Conservation (phyloP, 1,140 invertebrate genomes). For the Melipona quadrifasciata region DNA sequence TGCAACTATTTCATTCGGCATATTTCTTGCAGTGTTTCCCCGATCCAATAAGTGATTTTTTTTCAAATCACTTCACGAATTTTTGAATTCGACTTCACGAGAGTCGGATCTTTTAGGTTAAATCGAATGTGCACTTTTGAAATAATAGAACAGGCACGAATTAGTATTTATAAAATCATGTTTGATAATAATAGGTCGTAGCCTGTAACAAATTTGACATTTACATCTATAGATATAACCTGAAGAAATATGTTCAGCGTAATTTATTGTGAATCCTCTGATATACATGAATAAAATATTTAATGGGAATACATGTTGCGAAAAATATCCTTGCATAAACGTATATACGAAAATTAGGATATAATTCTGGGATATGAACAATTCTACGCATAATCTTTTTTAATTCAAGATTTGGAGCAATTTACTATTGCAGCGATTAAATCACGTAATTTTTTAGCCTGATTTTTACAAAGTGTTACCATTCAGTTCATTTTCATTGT, state of each 20-base stretch:
- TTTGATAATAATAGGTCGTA: constrained; percentile 38
- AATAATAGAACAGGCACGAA: neutral
- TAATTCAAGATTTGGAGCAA: constrained; percentile 4
- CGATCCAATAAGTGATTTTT: neutral
- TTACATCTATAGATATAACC: constrained; percentile 40
- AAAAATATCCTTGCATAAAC: neutral
- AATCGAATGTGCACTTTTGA: constrained; percentile 14
- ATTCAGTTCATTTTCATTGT: neutral
- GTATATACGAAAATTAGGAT: neutral
- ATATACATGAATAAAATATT: neutral
- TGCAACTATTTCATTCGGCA: constrained; percentile 43
- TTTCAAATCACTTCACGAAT: neutral
- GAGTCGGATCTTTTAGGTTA: constrained; percentile 27
- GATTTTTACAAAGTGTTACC: neutral
- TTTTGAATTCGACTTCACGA: neutral
- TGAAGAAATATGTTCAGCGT: constrained; percentile 24
- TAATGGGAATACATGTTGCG: neutral
- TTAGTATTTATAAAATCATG: constrained; percentile 36
- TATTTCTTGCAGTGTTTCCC: constrained; percentile 37
- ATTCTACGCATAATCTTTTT: neutral
- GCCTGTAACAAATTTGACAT: constrained; percentile 45
- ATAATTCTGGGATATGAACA: constrained; percentile 6
- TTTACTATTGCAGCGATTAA: constrained; percentile 9
- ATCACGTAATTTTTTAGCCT: constrained; percentile 21
- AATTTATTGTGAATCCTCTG: neutral